phyloP scores from a whole-genome alignment of 2,888 invertebrate species.

The Acrobasis suavella region DNA sequence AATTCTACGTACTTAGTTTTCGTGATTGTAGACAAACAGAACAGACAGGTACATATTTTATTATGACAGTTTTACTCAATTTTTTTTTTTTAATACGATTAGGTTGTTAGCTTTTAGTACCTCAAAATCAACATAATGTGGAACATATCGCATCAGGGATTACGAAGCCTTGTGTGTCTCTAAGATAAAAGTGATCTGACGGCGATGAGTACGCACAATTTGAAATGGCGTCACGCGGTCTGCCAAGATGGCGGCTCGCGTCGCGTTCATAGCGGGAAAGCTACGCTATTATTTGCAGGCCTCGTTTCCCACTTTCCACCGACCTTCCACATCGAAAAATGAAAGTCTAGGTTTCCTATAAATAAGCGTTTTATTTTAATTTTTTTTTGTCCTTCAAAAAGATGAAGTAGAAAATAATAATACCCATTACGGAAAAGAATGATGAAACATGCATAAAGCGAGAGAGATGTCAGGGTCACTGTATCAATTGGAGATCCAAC shows the following conservation, averaged over 20 bases:
- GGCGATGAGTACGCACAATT: slow-evolving; percentile 59
- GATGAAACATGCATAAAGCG: too few species aligned
- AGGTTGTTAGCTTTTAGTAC: too few species aligned
- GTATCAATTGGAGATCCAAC: too few species aligned
- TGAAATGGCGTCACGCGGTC: slow-evolving; percentile 80
- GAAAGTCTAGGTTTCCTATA: slow-evolving; percentile 34
- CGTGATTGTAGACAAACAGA: too few species aligned
- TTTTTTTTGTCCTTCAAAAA: neutral
- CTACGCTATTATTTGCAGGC: slow-evolving; percentile 59
- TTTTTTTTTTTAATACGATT: too few species aligned
- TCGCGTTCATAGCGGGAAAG: slow-evolving; percentile 48
- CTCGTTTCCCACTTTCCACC: slow-evolving; percentile 51
- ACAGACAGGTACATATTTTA: too few species aligned
- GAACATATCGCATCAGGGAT: slow-evolving; percentile 24
- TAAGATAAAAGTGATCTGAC: slow-evolving; percentile 47
- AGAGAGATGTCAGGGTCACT: too few species aligned
- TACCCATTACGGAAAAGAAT: too few species aligned
- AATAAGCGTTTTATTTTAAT: slow-evolving; percentile 35
- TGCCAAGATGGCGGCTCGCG: slow-evolving; percentile 68
- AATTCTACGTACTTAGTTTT: too few species aligned
- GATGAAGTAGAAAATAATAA: too few species aligned
- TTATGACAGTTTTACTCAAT: too few species aligned
- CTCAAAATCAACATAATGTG: too few species aligned
- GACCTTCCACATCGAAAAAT: slow-evolving; percentile 40
- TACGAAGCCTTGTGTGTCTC: slow-evolving; percentile 31